Base-by-base conservation (phyloP, 2,113 vertebrate genomes). In the Podiceps cristatus region DNA sequence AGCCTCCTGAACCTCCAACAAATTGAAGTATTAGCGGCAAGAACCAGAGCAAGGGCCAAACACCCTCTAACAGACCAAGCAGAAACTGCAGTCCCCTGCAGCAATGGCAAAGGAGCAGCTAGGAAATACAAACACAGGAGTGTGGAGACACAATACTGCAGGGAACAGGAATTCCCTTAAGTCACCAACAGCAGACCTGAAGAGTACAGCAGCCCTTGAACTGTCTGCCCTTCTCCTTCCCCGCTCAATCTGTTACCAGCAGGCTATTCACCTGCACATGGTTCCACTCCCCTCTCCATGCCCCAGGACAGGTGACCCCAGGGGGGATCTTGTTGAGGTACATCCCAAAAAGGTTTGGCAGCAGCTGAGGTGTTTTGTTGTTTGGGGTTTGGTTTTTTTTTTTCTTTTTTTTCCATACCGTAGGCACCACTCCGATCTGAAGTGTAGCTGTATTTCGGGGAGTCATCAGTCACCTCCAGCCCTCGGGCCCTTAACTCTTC, bases 401-500 rank as follows among this genome's bases (percentile, higher is more conserved):
- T 37, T 37, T 37, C 9, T 9, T 37, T 37, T 37, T 84, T 37
- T 59, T 78, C 44, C 97, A 22, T 98, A 98, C 99, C 99, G 0
- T 98, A 98, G 81, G 96, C 95, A 12, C 99, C 98, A 0, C 98
- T 98, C 4, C 81, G 86, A 96, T 98, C 98, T 1, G 98, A 97
- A 31, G 86, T 56, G 27, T 99, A 99, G 76, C 42, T 98, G 90
- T 99, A 99, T 91, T 99, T 99, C 17, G 98, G 98, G 0, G 98
- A 98, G 83, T 99, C 99, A 0, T 99, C 99, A 0, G 99, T 99
- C 59, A 98, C 97, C 13, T 98, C 97, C 24, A 99, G 83, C 3
- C 98, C 98, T 82, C 63, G 98, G 88, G 98, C 98, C 68, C 99
- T 98, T 37, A 99, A 99, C 86, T 99, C 99, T 79, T 99, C 99